Base-by-base conservation (phyloP, 1,140 invertebrate genomes). In the Heliconius hermathena region DNA sequence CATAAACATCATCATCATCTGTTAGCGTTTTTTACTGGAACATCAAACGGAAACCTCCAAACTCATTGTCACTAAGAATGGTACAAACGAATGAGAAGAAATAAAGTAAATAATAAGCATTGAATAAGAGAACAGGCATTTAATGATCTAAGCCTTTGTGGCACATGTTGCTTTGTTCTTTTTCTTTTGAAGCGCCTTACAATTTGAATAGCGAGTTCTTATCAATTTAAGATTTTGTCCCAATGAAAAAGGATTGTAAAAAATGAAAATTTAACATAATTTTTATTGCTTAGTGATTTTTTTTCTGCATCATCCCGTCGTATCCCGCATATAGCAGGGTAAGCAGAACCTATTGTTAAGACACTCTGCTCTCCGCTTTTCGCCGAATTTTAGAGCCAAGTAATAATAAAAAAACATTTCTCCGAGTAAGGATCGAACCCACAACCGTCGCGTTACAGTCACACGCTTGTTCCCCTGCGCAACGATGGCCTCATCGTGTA, bases 81-180 rank as follows among this genome's bases (percentile, higher is more conserved):
- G 38, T 11, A 73, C 26, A 73, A 73, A 46, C 46, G 38, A 49
- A 73, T 49, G 49, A n/a, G 41, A 46, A 73, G 36, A 46, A 73
- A 73, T 73, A 66, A 66, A 66, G 33, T 46, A 76, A 29, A 46
- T 77, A 77, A 57, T 73, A 77, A 72, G 26, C 22, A 76, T 70
- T 66, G 22, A 57, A 71, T 38, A 22, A 77, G 71, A 57, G 76
- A 26, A 41, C 71, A 33, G 41, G 78, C 74, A 71, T 79, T 79
- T 75, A 79, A 79, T 74, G 78, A 75, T 71, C 72, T 54, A 20
- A 77, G 72, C 73, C 78, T 81, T 80, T 84, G 81, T 83, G 70
- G 49, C 78, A 88, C 87, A 85, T 88, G 85, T 88, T 88, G 87
- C 85, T 76, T 74, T 79, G 76, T 77, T 77, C 76, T 71, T 77